phyloP scores from a whole-genome alignment of 2,797 vertebrate species.

The Carduelis carduelis region DNA sequence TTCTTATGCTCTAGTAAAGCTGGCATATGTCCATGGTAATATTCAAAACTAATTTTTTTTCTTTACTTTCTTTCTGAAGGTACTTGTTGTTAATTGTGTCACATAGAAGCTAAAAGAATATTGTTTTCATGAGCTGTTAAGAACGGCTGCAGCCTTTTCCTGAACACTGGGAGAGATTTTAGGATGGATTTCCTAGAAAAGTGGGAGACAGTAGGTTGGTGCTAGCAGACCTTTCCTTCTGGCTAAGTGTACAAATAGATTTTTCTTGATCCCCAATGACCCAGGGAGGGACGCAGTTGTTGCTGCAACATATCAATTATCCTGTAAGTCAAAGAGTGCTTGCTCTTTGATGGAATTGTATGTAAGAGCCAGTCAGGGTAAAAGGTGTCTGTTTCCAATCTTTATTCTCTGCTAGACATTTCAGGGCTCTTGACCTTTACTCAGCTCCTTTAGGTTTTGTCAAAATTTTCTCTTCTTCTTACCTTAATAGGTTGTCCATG shows the following conservation, averaged over 20 bases:
- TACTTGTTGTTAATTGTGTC: constrained; percentile 1
- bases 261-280: not conserved
- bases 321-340: not conserved
- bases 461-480: not conserved
- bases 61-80: constrained; percentile 2
- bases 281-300: not conserved
- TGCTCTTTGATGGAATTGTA: not conserved
- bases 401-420: not conserved
- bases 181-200: constrained; percentile 31
- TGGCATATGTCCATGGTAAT: not conserved
- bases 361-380: not conserved
- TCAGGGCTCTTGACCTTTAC: not conserved
- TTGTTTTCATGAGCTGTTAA: not conserved
- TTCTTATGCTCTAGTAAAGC: not conserved
- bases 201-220: not conserved
- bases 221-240: constrained; percentile 31
- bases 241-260: not conserved
- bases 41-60: not conserved
- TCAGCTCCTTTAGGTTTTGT: not conserved
- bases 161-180: not conserved
- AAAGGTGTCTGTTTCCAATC: not conserved
- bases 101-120: not conserved
- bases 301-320: fast-evolving
- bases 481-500: not conserved
- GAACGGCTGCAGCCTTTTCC: constrained; percentile 10